Evolutionary conservation across 2,113 vertebrate species (phyloP).

Genomic region (Nicator chloris): DNA sequence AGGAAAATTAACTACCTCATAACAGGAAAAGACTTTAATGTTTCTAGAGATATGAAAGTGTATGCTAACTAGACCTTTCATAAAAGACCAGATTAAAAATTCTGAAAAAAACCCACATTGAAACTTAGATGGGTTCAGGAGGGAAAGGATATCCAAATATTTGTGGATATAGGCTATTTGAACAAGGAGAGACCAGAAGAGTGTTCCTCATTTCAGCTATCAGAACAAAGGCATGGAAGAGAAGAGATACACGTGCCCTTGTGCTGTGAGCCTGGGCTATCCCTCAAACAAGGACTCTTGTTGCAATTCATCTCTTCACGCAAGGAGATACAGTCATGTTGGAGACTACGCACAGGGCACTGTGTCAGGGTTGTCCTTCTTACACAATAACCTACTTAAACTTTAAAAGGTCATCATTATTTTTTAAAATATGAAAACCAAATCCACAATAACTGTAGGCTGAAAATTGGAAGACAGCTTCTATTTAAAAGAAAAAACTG

Average conservation of each 20-base stretch:
- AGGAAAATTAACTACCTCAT: background rate
- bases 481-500: background rate
- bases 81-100: background rate
- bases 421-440: background rate
- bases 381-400: background rate
- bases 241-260: background rate
- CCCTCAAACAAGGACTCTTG: background rate
- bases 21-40: background rate
- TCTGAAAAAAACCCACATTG: background rate
- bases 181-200: background rate
- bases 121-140: background rate
- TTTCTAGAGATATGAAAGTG: background rate
- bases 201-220: background rate
- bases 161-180: background rate
- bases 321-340: background rate
- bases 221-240: background rate
- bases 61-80: background rate
- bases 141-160: background rate
- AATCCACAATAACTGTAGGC: background rate
- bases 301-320: background rate
- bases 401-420: background rate
- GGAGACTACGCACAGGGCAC: background rate
- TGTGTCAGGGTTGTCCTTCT: background rate
- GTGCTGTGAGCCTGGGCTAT: background rate
- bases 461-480: background rate